Conservation (phyloP, 2,113 vertebrate species). For the Corydoras maculifer region DNA sequence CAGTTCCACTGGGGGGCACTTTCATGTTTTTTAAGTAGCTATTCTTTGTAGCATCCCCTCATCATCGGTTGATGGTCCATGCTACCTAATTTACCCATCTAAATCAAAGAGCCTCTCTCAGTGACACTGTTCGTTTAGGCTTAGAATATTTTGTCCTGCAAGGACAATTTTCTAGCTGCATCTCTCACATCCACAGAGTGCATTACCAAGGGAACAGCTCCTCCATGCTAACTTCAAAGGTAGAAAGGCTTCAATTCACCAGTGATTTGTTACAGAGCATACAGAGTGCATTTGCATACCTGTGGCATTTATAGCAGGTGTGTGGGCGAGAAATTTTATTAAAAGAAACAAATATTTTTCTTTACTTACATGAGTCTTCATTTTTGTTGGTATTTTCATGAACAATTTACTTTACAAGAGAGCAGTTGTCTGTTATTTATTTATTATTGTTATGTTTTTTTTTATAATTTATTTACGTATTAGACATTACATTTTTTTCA, state of each 20-base stretch:
- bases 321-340: constrained; percentile 36
- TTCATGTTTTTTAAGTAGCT: constrained; percentile 46
- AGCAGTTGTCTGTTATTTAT: neutral
- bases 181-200: constrained; percentile 14
- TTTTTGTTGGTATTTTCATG: neutral
- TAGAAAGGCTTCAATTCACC: constrained; percentile 22
- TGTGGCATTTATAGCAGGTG: constrained; percentile 36
- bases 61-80: constrained; percentile 16
- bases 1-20: constrained; percentile 16
- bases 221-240: constrained; percentile 37
- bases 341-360: constrained; percentile 24
- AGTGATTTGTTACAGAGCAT: constrained; percentile 29
- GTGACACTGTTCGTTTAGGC: constrained; percentile 35
- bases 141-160: constrained; percentile 35
- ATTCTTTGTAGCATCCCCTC: constrained; percentile 17
- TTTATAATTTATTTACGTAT: too few relatives aligned
- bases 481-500: too few relatives aligned
- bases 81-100: constrained; percentile 27
- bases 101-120: constrained; percentile 17
- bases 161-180: constrained; percentile 40
- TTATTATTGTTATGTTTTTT: too few relatives aligned
- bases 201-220: constrained; percentile 31
- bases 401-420: too few relatives aligned
- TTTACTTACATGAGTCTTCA: constrained; percentile 27
- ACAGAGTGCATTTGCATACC: constrained; percentile 41